A percentile compares a stretch with the other conserved stretches of the same genome.
These are phyloP conservation scores for Penaeus indicus DNA, from an alignment of 1,140 invertebrate genomes.

Conservation along the genomic window DNA sequence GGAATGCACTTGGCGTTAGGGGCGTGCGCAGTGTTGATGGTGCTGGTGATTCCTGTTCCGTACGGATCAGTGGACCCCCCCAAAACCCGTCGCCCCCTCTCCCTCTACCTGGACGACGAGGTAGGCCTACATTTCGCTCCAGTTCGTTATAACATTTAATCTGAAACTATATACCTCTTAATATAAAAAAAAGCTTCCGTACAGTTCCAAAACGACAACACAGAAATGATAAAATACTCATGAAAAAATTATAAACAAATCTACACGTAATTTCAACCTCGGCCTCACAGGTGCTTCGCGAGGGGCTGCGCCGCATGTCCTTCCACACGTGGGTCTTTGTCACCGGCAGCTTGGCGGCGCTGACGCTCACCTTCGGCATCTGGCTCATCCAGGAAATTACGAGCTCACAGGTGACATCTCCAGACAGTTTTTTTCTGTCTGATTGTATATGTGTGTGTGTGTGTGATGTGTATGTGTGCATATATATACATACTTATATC, in stretches of 20 bases:
- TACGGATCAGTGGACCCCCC: constrained; percentile 57
- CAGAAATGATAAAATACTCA: no score
- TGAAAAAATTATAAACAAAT: no score
- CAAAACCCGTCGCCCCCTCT: constrained; percentile 48
- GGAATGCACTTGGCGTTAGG: constrained; percentile 40
- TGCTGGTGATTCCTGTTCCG: constrained; percentile 41
- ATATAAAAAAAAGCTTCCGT: no score
- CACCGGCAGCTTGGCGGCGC: constrained; percentile 27
- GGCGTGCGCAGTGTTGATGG: neutral
- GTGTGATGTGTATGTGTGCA: no score
- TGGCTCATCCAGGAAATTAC: constrained; percentile 51
- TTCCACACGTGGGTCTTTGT: constrained; percentile 50
- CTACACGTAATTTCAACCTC: neutral
- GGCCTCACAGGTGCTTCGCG: constrained; percentile 41
- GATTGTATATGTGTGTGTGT: no score
- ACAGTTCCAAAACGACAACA: no score
- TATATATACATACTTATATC: no score
- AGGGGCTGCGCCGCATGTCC: constrained; percentile 45
- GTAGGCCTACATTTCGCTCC: neutral
- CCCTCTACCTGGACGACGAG: constrained; percentile 55
- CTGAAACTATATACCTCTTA: no score
- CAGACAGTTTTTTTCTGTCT: neutral
- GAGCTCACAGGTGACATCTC: neutral
- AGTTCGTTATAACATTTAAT: neutral
- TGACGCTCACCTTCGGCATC: constrained; percentile 49